Base-by-base conservation (phyloP, 2,888 invertebrate species). In the Anoncus sp. region DNA sequence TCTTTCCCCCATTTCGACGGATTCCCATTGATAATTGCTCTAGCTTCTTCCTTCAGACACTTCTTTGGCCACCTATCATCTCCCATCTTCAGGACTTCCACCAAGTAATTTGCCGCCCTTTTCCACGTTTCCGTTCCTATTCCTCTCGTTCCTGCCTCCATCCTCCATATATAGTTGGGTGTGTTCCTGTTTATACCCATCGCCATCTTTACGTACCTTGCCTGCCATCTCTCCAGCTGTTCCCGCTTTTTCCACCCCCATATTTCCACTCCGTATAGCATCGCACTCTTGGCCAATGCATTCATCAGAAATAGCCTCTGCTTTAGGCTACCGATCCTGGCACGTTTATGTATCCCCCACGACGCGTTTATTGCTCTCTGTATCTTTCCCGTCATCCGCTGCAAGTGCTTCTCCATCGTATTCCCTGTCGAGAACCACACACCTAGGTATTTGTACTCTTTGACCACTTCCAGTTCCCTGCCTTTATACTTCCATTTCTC, bases 381-480 rank as follows among this genome's bases (percentile, higher is more conserved):
- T 45, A 47, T 53, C 18, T 63, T 82, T 45, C 55, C 49, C 18
- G 24, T 62, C 14, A 51, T 16, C 9, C 65, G 38, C 10, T 16
- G 67, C 0, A 72, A 53, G 6, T 82, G 82, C 7, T 47, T 57
- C 3, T 20, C 20, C 3, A 53, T 22, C 0, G 49, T 38, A 7
- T 55, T 62, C 7, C 72, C 72, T 3, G 22, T 49, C n/a, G 77
- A 31, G 12, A 81, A 72, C 47, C 45, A 77, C 9, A 62, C 65
- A 0, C 79, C 77, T 14, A 81, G 27, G 12, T 82, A 84, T 45
- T 66, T 77, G 20, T 77, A 82, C 20, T 75, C 69, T 24, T 74
- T 79, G 3, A 81, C 79, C 14, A 55, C 45, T 31, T 81, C 76
- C 40, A 83, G 35, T 12, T 51, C 35, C 27, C 66, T 24, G 2